Base-by-base conservation (phyloP, 2,797 vertebrate genomes). In the Odontamblyopus rebecca region DNA sequence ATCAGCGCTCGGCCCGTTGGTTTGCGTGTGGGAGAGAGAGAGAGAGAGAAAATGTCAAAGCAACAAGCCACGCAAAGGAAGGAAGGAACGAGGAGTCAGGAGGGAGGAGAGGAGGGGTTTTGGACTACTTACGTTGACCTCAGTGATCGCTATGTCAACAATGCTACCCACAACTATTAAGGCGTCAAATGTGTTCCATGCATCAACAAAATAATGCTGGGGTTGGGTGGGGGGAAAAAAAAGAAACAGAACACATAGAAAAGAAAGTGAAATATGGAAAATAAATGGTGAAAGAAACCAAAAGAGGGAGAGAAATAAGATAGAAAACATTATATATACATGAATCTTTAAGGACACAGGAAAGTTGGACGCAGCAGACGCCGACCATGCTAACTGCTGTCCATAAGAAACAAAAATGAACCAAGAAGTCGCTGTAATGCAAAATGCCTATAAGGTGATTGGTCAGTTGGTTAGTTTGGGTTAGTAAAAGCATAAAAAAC, bases 171-270 rank as follows among this genome's bases (percentile, higher is more conserved):
- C 97, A 97, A 99, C 97, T 97, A 99, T 98, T 95, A 99, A 96
- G 95, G 97, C 97, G 93, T 99, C 97, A 97, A 99, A 99, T 94
- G 97, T 98, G 95, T 99, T 99, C 97, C 97, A 98, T 98, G 97
- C 97, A 98, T 98, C 97, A 96, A 98, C 97, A 97, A 99, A 99
- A 98, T 98, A 99, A 97, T 98, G 97, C 97, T 99, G 97, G 94
- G 94, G 94, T 95, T 92, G 93, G 93, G 86, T 82, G 87, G 90
- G 23, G 23, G 23, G 23, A 23, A 23, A 85, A 93, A 92, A 93
- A 93, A 92, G 92, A 92, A 93, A 94, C 92, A 92, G 78, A 91
- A 86, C 83, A 76, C 89, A 86, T 90, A 89, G 82, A 84, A 85
- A 88, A 91, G 83, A 90, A 87, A 89, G 86, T 86, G 89, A 88